phyloP scores from a whole-genome alignment of 2,113 vertebrate genomes.

The Cavia aperea region DNA sequence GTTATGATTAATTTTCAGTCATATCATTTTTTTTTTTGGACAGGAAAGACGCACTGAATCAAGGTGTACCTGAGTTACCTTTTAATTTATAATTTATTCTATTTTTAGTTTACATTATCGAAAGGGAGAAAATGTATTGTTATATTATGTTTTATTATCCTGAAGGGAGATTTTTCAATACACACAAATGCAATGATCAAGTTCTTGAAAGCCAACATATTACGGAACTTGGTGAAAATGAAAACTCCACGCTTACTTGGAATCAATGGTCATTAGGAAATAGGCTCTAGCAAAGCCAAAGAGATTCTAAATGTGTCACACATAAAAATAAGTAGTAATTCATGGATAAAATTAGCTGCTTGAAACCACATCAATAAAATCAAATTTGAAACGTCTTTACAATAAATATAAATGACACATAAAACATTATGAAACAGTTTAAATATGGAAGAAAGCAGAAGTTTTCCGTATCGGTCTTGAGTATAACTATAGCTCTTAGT shows the following conservation, averaged over 20 bases:
- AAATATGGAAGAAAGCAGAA: not conserved
- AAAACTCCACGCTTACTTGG: not conserved
- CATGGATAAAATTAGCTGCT: not conserved
- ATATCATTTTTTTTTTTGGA: not conserved
- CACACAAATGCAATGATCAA: not conserved
- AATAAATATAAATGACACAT: not conserved
- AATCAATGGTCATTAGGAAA: not conserved
- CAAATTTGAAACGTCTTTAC: not conserved
- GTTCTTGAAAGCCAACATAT: not conserved
- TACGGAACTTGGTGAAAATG: not conserved
- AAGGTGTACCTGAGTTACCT: not conserved
- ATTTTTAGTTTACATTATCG: not conserved
- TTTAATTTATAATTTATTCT: not conserved
- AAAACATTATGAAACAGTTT: not conserved
- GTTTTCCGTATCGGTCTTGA: not conserved
- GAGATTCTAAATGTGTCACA: not conserved
- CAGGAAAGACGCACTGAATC: not conserved
- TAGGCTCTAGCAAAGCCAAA: rapidly evolving
- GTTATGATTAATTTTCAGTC: not conserved
- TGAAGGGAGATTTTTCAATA: not conserved
- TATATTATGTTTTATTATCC: not conserved
- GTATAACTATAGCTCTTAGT: not conserved
- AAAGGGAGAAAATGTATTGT: not conserved
- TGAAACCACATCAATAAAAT: not conserved
- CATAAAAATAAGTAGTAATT: not conserved